Evolutionary conservation across 1,140 invertebrate genomes (phyloP), one percentile per base, ranked within the genome.

Genomic region (Chionoecetes opilio): DNA sequence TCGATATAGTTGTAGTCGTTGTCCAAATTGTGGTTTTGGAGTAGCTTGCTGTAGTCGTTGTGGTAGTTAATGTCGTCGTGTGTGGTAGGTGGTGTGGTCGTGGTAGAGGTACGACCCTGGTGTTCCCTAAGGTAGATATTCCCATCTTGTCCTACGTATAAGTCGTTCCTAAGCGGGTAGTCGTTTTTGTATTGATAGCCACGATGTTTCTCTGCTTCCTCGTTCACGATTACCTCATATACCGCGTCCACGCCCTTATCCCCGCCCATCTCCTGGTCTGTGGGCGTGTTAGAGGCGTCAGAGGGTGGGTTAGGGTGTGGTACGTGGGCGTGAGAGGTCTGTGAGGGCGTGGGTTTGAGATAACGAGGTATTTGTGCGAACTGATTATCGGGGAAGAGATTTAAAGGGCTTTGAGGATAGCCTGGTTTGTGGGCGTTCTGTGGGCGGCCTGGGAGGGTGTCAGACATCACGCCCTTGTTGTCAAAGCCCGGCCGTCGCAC

Each of bases 131-230:
- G 37, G 35, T 94, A 94, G 34, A 94, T 90, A n/a, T 94, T 94
- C 9, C 93, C 93, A 46, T 94, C 93, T 17, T 90, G 63, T 2
- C 93, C 93, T 3, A 94, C 32, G 35, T 94, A 94, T 5, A 94
- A 37, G n/a, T 94, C 93, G 5, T 94, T 87, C 35, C 93, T 82
- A 0, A 94, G 87, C 5, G 93, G 93, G 34, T 38, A 94, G 9
- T 94, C 87, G 26, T 94, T 75, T 31, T 90, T 89, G 46, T 46
- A 94, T n/a, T 84, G 63, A 29, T 94, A 94, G 0, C 93, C 93
- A 2, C 26, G n/a, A 26, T 90, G 32, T 3, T 21, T 6, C 26
- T 94, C 37, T 11, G 35, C 46, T 5, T 94, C 89, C 34, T 82
- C n/a, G 34, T 94, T 88, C 14, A 82, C 53, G 2, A 94, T 26